Evolutionary conservation across 1,140 invertebrate genomes (phyloP).

Genomic region (Alviniconcha marisindica): DNA sequence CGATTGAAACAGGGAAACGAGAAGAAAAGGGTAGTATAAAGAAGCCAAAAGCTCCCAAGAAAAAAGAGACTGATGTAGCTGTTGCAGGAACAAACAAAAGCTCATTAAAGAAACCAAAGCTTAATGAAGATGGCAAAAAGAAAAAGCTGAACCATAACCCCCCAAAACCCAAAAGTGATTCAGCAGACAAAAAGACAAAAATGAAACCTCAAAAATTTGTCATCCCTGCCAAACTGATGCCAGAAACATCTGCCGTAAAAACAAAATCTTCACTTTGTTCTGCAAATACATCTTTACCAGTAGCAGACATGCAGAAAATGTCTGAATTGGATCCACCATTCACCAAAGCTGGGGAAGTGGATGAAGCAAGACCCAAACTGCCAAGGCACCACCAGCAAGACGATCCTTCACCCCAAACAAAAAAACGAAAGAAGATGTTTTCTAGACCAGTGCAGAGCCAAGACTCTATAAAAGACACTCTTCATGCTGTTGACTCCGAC

Average conservation of each 20-base stretch:
- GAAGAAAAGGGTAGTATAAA: too few relatives aligned
- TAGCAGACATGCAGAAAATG: background rate
- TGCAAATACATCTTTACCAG: background rate
- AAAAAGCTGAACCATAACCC: too few relatives aligned
- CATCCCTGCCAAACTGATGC: background rate
- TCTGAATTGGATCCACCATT: background rate
- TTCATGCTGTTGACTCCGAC: background rate
- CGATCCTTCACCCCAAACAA: background rate
- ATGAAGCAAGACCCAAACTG: background rate
- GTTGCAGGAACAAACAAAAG: background rate
- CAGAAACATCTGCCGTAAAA: background rate
- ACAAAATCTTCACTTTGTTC: background rate
- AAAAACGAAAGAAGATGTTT: background rate
- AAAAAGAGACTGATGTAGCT: background rate
- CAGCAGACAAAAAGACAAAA: background rate
- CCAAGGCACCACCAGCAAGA: background rate
- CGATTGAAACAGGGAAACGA: too few relatives aligned
- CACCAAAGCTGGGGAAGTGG: too few relatives aligned
- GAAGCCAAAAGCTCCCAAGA: too few relatives aligned
- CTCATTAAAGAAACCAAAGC: too few relatives aligned
- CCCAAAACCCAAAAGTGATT: too few relatives aligned
- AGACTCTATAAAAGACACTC: too few relatives aligned
- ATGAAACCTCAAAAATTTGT: conserved; percentile 21
- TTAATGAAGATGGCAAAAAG: too few relatives aligned
- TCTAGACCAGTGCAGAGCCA: too few relatives aligned